A percentile compares a stretch with the other conserved stretches of the same genome.
phyloP scores from a whole-genome alignment of 2,113 vertebrate species.

The Aplodontia rufa region DNA sequence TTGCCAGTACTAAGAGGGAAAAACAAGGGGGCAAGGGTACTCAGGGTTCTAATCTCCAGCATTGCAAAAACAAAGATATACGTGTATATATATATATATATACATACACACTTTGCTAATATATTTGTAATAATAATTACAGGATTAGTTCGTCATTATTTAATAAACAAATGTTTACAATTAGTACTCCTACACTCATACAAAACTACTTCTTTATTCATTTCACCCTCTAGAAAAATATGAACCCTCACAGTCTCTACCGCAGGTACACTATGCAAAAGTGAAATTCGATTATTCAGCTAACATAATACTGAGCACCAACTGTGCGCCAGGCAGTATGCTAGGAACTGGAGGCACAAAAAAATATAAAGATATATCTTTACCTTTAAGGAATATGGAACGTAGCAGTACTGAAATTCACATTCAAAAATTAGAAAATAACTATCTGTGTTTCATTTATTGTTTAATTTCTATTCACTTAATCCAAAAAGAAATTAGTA shows the following conservation, averaged over 20 bases:
- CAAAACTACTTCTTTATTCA: background rate
- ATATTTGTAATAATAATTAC: conserved; percentile 27
- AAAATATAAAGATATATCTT: background rate
- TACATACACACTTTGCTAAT: background rate
- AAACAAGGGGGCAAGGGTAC: no score
- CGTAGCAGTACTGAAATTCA: background rate
- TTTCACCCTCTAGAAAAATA: conserved; percentile 1
- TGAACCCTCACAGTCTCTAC: background rate
- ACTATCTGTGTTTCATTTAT: background rate
- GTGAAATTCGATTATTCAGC: background rate
- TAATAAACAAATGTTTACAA: conserved; percentile 31
- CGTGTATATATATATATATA: background rate
- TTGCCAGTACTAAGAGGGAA: background rate
- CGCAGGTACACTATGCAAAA: background rate
- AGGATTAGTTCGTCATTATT: background rate
- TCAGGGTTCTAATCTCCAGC: no score
- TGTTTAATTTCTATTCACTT: background rate
- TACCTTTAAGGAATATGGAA: background rate
- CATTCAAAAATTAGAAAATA: conserved; percentile 31
- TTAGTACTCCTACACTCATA: background rate
- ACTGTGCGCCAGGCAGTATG: background rate
- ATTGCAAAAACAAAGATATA: background rate
- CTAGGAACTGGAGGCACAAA: background rate
- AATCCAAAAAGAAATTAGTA: background rate
- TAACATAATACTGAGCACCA: background rate